Evolutionary conservation across 2,888 invertebrate genomes (phyloP).

Genomic region (Antheraea yamamai): DNA sequence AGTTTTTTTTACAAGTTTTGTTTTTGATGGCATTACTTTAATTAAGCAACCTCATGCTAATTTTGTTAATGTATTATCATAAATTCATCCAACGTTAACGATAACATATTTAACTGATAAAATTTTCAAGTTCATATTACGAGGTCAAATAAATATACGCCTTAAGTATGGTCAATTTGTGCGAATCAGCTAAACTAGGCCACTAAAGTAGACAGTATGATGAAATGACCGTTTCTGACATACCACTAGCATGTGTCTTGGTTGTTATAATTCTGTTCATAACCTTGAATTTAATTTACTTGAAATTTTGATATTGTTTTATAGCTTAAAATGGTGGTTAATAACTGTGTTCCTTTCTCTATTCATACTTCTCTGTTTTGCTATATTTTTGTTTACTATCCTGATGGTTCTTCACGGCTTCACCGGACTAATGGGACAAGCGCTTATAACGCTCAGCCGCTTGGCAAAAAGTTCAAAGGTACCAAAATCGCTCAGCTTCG

Average conservation of each 20-base stretch:
- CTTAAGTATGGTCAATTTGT: slow-evolving; percentile 69
- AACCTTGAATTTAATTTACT: not conserved
- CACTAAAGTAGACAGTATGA: slow-evolving; percentile 57
- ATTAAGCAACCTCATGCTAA: not conserved
- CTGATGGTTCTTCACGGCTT: no score
- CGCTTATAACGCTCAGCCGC: no score
- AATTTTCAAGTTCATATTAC: slow-evolving; percentile 46
- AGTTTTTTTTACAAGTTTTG: no score
- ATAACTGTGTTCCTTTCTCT: not conserved
- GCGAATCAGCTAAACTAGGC: slow-evolving; percentile 71
- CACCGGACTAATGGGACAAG: no score
- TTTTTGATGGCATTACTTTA: no score
- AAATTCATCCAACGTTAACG: not conserved
- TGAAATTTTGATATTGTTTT: not conserved
- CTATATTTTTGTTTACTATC: not conserved
- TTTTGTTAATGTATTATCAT: not conserved
- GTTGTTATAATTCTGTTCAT: slow-evolving; percentile 35
- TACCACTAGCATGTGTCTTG: slow-evolving; percentile 39
- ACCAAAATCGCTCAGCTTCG: no score
- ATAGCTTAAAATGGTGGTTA: not conserved
- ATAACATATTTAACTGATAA: slow-evolving; percentile 28
- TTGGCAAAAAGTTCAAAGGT: no score
- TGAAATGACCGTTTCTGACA: slow-evolving; percentile 32
- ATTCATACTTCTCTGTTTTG: not conserved
- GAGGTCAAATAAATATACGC: slow-evolving; percentile 62